phyloP scores from a whole-genome alignment of 2,888 invertebrate genomes.

The Dromius quadrimaculatus region DNA sequence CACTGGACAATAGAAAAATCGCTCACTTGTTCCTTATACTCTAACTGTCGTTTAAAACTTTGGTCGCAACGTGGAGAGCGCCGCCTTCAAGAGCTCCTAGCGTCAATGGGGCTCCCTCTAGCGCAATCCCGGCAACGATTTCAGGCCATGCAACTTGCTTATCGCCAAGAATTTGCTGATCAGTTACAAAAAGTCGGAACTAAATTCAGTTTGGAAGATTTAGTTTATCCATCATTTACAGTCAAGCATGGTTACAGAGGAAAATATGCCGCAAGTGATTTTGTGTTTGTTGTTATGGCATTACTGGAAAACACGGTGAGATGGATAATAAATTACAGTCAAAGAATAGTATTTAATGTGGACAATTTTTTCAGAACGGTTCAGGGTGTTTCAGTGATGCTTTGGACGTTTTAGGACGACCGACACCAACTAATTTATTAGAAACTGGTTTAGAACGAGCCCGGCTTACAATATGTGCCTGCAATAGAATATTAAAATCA shows the following conservation, averaged over 20 bases:
- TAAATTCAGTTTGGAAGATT: constrained; percentile 77
- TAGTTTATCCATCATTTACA: constrained; percentile 83
- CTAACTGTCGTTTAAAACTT: constrained; percentile 83
- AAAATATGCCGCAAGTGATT: constrained; percentile 84
- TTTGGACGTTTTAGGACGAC: constrained; percentile 75
- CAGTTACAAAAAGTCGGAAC: constrained; percentile 76
- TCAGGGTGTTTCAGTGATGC: constrained; percentile 78
- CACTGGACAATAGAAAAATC: constrained; percentile 93
- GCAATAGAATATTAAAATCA: constrained; percentile 82
- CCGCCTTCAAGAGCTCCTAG: constrained; percentile 84
- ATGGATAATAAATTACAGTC: constrained; percentile 43
- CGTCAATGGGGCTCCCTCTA: constrained; percentile 95
- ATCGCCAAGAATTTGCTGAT: constrained; percentile 81
- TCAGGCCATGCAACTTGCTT: constrained; percentile 87
- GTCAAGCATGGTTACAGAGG: constrained; percentile 85
- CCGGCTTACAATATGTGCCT: constrained; percentile 75
- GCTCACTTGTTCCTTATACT: constrained; percentile 81
- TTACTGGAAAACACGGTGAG: constrained; percentile 80
- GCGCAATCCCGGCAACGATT: constrained; percentile 88
- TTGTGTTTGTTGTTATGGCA: constrained; percentile 83
- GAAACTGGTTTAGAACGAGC: constrained; percentile 78
- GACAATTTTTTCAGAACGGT: constrained; percentile 60
- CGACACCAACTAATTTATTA: constrained; percentile 72
- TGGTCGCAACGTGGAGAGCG: constrained; percentile 91
- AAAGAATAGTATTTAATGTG: constrained; percentile 57